Base-by-base conservation (phyloP, 2,113 vertebrate species). In the Vulpes vulpes region DNA sequence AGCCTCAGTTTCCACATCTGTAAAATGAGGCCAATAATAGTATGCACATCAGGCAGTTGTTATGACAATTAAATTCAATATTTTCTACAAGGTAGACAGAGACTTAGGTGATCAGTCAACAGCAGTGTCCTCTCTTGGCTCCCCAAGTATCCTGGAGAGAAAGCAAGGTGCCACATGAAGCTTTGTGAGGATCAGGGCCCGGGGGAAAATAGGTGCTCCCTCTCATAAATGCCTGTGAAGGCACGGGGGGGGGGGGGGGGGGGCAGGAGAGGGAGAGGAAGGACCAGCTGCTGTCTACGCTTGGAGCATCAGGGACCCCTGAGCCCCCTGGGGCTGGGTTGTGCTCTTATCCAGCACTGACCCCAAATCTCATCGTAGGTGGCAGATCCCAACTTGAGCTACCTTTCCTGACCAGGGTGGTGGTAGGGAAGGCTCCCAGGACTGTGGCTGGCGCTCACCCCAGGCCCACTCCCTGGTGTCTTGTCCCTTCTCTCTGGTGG, bases 141-240 rank as follows among this genome's bases (percentile, higher is more conserved):
- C 49, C 55, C 25, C 35, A 43, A 2, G 5, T 57, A 27, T 59
- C 57, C 32, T 43, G 7, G 53, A 49, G 38, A 43, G 60, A 55
- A 51, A 12, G 57, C 0, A 1, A 81, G 32, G 67, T 11, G 38
- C 8, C 11, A 11, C 30, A 3, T 1, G 9, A 19, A 15, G 64
- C 49, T 30, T 25, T 20, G 22, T 3, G 15, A 23, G 27, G 53
- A 6, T 55, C 65, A 11, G 20, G 38, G 23, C 8, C 20, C 3
- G 0, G 4, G 23, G 5, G 30, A 3, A 27, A 20, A 71, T 71
- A 19, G 23, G 30, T 25, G 27, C 43, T 20, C 12, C 1, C 14
- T 15, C 67, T 84, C 11, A 30, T 1, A 9, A 51, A 22, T 76
- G 25, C 67, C 49, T 8, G 16, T 23, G 49, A 38, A 59, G 25